Evolutionary conservation across 2,888 invertebrate genomes (phyloP).

Genomic region (Synanthedon andrenaeformis): DNA sequence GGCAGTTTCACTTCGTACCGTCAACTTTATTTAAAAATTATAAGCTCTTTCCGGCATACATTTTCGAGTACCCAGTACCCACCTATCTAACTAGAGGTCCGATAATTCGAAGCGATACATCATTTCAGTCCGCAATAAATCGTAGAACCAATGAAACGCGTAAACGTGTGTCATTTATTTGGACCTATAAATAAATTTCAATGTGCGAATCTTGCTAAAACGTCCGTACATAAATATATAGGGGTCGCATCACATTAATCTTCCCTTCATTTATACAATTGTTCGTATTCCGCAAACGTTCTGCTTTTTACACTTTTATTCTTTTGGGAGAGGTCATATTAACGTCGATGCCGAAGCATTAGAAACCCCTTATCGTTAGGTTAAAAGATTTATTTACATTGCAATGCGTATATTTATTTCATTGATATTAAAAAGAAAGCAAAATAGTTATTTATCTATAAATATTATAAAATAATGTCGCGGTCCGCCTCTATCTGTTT

Average conservation of each 20-base stretch:
- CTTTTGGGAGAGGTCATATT: constrained; percentile 5
- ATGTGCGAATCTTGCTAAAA: constrained; percentile 50
- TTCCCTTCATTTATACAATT: constrained; percentile 40
- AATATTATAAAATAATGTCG: too few relatives aligned
- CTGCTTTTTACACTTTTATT: constrained; percentile 17
- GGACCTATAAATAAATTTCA: constrained; percentile 55
- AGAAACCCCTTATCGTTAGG: constrained; percentile 3
- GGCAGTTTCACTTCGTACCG: background rate
- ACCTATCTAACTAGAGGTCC: constrained; percentile 13
- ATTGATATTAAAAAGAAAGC: too few relatives aligned
- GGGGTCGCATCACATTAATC: constrained; percentile 50
- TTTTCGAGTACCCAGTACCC: background rate
- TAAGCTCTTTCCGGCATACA: background rate
- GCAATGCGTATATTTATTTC: too few relatives aligned
- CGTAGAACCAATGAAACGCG: constrained; percentile 35
- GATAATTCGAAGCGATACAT: constrained; percentile 21
- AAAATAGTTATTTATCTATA: too few relatives aligned
- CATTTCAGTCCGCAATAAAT: constrained; percentile 30
- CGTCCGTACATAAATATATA: constrained; percentile 49
- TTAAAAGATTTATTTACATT: background rate
- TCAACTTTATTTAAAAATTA: background rate
- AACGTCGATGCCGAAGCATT: constrained; percentile 2
- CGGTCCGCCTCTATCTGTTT: too few relatives aligned
- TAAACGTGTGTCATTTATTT: constrained; percentile 43
- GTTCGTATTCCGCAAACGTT: constrained; percentile 20